phyloP scores from a whole-genome alignment of 2,888 invertebrate species.

The Cheilosia grossa region DNA sequence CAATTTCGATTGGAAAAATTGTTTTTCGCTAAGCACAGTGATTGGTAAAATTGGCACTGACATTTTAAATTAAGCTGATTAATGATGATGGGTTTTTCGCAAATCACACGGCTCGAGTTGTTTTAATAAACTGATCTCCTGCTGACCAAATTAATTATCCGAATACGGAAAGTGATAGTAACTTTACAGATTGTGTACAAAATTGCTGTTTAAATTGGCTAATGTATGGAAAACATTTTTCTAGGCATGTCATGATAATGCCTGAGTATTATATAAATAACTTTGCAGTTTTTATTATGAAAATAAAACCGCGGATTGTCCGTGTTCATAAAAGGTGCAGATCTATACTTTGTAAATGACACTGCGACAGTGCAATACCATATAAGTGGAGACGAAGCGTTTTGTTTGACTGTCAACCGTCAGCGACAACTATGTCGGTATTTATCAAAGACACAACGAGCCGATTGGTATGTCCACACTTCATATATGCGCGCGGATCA shows the following conservation, averaged over 20 bases:
- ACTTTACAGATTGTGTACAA: constrained; percentile 7
- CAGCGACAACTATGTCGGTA: neutral
- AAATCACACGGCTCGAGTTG: constrained; percentile 39
- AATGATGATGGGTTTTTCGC: constrained; percentile 52
- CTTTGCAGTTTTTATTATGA: constrained; percentile 1
- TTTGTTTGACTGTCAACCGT: neutral
- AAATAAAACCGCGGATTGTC: neutral
- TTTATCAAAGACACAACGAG: neutral
- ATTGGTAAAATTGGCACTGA: constrained; percentile 48
- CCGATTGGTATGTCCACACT: neutral
- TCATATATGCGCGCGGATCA: neutral
- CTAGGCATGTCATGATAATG: neutral
- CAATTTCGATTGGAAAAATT: constrained; percentile 7
- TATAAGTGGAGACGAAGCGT: neutral
- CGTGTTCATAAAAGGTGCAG: neutral
- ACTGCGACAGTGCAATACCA: neutral
- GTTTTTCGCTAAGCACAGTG: constrained; percentile 26
- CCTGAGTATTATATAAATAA: neutral
- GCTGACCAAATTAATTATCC: constrained; percentile 54
- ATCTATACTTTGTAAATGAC: neutral
- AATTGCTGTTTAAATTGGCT: neutral
- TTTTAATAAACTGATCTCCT: constrained; percentile 41
- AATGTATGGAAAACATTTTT: neutral
- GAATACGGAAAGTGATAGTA: constrained; percentile 38
- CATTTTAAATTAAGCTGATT: constrained; percentile 59